These are phyloP conservation scores for Enteromius fasciolatus DNA, from an alignment of 2,797 vertebrate species.

Conservation along the genomic window DNA sequence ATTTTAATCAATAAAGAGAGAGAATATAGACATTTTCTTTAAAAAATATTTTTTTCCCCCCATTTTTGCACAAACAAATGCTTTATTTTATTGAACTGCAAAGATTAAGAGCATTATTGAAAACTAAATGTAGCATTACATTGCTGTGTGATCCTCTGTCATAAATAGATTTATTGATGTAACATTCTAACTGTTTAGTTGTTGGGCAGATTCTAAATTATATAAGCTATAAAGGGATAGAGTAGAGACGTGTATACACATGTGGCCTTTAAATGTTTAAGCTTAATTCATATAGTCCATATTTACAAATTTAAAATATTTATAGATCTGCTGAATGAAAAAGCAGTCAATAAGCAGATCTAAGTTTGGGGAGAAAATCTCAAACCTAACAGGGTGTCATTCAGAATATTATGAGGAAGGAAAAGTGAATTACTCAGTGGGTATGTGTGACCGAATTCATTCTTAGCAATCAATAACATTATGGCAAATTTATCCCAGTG, in stretches of 20 bases:
- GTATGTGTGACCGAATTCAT: background rate
- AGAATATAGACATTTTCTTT: background rate
- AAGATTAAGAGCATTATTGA: background rate
- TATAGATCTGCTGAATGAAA: no score
- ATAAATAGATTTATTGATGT: background rate
- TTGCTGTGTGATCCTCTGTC: background rate
- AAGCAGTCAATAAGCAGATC: background rate
- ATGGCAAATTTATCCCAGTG: background rate
- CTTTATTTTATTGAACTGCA: constrained; percentile 3
- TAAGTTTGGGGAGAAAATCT: background rate
- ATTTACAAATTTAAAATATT: background rate
- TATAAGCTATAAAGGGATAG: background rate
- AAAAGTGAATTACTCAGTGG: background rate
- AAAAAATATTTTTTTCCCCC: background rate
- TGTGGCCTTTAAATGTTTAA: background rate
- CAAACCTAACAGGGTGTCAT: background rate
- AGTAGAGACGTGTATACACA: background rate
- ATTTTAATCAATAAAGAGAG: background rate
- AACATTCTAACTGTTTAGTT: background rate
- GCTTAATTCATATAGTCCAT: background rate
- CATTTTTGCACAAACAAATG: constrained; percentile 25
- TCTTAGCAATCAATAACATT: background rate
- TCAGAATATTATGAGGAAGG: background rate
- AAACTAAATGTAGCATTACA: background rate
- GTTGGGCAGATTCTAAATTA: background rate